Evolutionary conservation across 2,113 vertebrate species (phyloP).

Genomic region (Setophaga coronata): DNA sequence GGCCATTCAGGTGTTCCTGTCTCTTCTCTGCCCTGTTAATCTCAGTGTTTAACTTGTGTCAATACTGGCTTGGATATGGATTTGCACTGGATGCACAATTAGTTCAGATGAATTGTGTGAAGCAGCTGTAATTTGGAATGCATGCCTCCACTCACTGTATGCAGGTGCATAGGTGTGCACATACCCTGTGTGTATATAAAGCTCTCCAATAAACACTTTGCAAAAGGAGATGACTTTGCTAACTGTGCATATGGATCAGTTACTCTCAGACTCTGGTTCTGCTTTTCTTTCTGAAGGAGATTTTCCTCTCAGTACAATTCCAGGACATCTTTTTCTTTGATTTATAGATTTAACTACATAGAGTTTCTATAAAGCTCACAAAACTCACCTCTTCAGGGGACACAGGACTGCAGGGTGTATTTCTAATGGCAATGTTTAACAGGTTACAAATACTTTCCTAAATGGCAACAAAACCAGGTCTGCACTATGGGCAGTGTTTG

Average conservation of each 20-base stretch:
- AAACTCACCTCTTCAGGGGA: not conserved
- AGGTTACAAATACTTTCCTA: not conserved
- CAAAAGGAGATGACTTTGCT: conserved; percentile 42
- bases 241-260: conserved; percentile 39
- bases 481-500: not conserved
- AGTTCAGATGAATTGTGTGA: not conserved
- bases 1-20: not conserved
- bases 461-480: not conserved
- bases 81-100: not conserved
- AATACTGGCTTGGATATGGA: not conserved
- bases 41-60: not conserved
- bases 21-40: not conserved
- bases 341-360: not conserved
- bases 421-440: not conserved
- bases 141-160: conserved; percentile 19
- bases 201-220: conserved; percentile 52
- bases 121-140: conserved; percentile 36
- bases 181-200: conserved; percentile 28
- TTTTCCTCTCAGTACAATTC: not conserved
- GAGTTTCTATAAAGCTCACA: not conserved
- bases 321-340: not conserved
- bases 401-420: not conserved
- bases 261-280: conserved; percentile 34
- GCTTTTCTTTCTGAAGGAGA: conserved; percentile 5
- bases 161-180: conserved; percentile 2